These are phyloP conservation scores for Orthosia cruda DNA, from an alignment of 2,888 invertebrate species.

Conservation along the genomic window DNA sequence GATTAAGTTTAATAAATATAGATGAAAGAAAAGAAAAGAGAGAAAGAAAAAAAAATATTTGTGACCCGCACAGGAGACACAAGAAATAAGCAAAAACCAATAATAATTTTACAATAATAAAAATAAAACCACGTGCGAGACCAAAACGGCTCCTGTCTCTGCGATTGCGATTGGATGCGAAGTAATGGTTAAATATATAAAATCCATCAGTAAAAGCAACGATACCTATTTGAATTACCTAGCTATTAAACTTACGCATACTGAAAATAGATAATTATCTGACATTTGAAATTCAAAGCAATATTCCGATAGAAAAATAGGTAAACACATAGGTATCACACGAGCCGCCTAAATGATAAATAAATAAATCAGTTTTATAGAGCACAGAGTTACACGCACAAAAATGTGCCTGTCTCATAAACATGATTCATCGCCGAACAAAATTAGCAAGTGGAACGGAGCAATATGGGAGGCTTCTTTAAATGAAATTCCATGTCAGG, in stretches of 20 bases:
- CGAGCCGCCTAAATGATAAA: slow-evolving; percentile 70
- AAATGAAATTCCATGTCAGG: slow-evolving; percentile 90
- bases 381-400: slow-evolving; percentile 77
- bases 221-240: neutral
- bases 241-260: neutral
- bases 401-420: slow-evolving; percentile 86
- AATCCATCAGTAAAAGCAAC: neutral
- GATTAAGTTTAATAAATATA: neutral
- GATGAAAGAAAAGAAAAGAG: too few relatives aligned
- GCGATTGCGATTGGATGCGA: too few relatives aligned
- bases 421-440: slow-evolving; percentile 84
- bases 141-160: too few relatives aligned
- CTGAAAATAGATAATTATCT: slow-evolving; percentile 4
- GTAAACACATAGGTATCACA: slow-evolving; percentile 40
- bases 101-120: too few relatives aligned
- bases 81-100: too few relatives aligned
- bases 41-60: too few relatives aligned
- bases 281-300: neutral
- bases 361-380: slow-evolving; percentile 80
- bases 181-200: neutral
- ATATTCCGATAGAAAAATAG: slow-evolving; percentile 13
- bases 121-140: too few relatives aligned
- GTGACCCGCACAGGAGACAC: too few relatives aligned
- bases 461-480: slow-evolving; percentile 81
- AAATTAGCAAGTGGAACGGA: slow-evolving; percentile 85